These are phyloP conservation scores for Argopecten irradians DNA, from an alignment of 1,140 invertebrate genomes.

Conservation along the genomic window DNA sequence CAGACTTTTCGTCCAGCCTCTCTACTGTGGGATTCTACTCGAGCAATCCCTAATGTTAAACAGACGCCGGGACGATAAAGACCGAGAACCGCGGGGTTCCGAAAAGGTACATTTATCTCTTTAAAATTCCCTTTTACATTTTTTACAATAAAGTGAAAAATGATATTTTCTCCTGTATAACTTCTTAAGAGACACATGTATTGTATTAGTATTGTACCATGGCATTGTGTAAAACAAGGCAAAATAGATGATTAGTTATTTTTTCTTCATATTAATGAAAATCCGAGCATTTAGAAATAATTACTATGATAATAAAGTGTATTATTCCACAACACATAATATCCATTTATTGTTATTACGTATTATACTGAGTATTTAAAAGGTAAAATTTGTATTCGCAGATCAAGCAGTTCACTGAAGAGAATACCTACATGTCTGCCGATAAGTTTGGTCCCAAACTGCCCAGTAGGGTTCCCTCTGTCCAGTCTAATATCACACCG, in stretches of 20 bases:
- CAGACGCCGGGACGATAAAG: slow-evolving; percentile 93
- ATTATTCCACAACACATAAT: too few species aligned
- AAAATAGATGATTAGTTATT: too few species aligned
- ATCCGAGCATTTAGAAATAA: too few species aligned
- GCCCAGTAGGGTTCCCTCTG: slow-evolving; percentile 40
- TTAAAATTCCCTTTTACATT: background rate
- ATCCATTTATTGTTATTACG: too few species aligned
- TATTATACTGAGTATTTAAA: too few species aligned
- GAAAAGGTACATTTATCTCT: slow-evolving; percentile 52
- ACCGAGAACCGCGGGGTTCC: slow-evolving; percentile 70
- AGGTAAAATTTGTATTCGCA: too few species aligned
- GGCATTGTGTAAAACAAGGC: too few species aligned
- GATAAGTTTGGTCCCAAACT: background rate
- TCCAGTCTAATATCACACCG: slow-evolving; percentile 65
- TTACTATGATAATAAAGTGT: too few species aligned
- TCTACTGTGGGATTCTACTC: slow-evolving; percentile 94
- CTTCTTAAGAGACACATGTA: too few species aligned
- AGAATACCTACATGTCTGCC: slow-evolving; percentile 5
- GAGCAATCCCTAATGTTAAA: slow-evolving; percentile 98
- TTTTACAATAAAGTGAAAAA: background rate
- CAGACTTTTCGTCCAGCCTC: slow-evolving; percentile 92
- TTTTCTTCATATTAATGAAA: too few species aligned
- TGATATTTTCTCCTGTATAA: too few species aligned
- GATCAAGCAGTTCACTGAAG: slow-evolving; percentile 24
- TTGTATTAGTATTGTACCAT: too few species aligned